phyloP scores from a whole-genome alignment of 2,797 vertebrate species.

The Sebastes trivittatus region DNA sequence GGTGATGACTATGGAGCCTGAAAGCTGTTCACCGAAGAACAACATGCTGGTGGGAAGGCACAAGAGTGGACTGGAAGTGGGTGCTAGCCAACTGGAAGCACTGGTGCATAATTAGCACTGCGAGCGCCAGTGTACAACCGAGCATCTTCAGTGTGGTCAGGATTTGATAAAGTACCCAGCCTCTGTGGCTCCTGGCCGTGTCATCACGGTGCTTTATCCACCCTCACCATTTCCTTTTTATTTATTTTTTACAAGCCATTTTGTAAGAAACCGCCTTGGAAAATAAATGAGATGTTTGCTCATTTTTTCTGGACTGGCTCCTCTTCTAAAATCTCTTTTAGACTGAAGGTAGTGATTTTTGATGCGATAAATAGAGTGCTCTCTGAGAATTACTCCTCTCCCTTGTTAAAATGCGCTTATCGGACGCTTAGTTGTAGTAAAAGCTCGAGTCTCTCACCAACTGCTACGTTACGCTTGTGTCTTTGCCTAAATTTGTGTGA shows the following conservation, averaged over 20 bases:
- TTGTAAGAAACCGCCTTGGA: neutral
- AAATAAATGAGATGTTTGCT: slow-evolving; percentile 12
- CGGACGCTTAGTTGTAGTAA: neutral
- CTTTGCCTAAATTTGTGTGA: slow-evolving; percentile 45
- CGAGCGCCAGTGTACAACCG: neutral
- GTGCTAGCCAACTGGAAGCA: slow-evolving; percentile 9
- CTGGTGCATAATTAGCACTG: slow-evolving; percentile 31
- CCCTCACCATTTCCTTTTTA: neutral
- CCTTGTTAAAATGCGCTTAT: neutral
- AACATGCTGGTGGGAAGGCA: slow-evolving; percentile 91
- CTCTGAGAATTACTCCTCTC: neutral
- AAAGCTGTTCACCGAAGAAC: slow-evolving; percentile 97
- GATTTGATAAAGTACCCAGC: slow-evolving; percentile 17
- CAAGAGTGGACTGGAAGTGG: slow-evolving; percentile 2
- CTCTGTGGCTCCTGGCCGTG: neutral
- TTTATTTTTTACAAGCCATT: neutral
- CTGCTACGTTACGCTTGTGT: slow-evolving; percentile 7
- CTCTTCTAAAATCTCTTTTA: neutral
- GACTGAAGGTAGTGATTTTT: neutral
- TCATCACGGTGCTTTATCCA: neutral
- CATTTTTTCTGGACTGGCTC: neutral
- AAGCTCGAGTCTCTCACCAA: slow-evolving; percentile 12
- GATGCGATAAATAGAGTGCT: neutral
- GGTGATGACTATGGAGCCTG: slow-evolving; percentile 96
- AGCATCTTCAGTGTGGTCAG: slow-evolving; percentile 3